phyloP scores from a whole-genome alignment of 2,113 vertebrate species.

The Taxidea taxus region DNA sequence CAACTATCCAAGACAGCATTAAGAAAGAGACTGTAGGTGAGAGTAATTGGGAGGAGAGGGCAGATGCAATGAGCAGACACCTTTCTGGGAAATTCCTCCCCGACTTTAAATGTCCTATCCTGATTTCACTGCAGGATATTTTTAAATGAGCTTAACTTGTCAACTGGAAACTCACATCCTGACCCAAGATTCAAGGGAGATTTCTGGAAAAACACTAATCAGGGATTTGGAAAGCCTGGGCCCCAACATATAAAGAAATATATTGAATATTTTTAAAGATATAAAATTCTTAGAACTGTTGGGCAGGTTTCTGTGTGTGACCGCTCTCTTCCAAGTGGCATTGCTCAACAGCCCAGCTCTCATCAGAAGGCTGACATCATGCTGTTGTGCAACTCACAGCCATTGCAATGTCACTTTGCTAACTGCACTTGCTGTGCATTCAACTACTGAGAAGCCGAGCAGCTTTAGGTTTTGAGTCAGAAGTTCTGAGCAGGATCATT shows the following conservation, averaged over 20 bases:
- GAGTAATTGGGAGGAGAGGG: not conserved
- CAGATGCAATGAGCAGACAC: not conserved
- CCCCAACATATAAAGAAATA: conserved; percentile 77
- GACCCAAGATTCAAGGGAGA: conserved; percentile 76
- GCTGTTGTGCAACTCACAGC: conserved; percentile 80
- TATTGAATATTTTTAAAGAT: conserved; percentile 81
- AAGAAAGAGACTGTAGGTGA: not conserved
- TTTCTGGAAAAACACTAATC: conserved; percentile 80
- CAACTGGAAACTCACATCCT: conserved; percentile 71
- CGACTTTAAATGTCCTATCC: not conserved
- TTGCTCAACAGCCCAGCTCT: conserved; percentile 83
- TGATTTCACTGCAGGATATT: conserved; percentile 29
- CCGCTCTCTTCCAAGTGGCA: conserved; percentile 78
- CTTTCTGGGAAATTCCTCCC: not conserved
- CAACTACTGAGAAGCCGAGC: conserved; percentile 55
- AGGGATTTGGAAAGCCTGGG: conserved; percentile 69
- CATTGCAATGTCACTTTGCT: conserved; percentile 74
- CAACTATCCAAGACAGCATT: not conserved
- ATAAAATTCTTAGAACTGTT: conserved; percentile 85
- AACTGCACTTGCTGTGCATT: conserved; percentile 67
- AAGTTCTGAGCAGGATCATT: conserved; percentile 57
- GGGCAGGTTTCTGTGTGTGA: conserved; percentile 78
- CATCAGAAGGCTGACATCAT: conserved; percentile 79
- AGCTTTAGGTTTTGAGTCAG: conserved; percentile 68
- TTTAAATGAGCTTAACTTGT: conserved; percentile 53